These are phyloP conservation scores for Laterallus jamaicensis DNA, from an alignment of 2,113 vertebrate species.

Conservation along the genomic window DNA sequence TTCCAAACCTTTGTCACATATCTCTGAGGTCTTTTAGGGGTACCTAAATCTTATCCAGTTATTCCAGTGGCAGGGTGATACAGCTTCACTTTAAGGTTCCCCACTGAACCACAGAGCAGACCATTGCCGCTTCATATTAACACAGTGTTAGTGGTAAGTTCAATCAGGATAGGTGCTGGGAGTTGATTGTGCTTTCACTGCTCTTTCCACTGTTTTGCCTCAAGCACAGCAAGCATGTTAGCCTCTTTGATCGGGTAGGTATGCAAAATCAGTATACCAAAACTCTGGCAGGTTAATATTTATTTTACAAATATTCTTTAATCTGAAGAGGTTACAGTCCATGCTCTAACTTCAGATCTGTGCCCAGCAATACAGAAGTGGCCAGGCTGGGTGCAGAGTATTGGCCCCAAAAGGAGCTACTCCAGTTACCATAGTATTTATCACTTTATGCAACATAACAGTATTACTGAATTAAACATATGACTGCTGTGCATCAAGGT, in stretches of 20 bases:
- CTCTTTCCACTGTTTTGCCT: not conserved
- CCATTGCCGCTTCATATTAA: not conserved
- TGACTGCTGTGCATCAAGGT: not conserved
- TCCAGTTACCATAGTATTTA: not conserved
- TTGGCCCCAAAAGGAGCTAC: not conserved
- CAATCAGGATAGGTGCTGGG: not conserved
- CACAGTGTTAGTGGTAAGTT: not conserved
- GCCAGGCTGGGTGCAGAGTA: not conserved
- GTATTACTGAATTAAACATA: not conserved
- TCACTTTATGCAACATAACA: not conserved
- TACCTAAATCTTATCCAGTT: not conserved
- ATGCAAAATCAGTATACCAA: not conserved
- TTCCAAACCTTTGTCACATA: not conserved
- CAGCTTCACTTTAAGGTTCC: not conserved
- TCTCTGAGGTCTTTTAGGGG: not conserved
- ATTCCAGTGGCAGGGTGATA: rapidly evolving
- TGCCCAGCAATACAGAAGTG: not conserved
- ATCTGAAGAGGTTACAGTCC: not conserved
- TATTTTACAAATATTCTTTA: not conserved
- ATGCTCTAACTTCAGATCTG: not conserved
- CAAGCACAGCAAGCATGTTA: not conserved
- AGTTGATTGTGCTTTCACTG: not conserved
- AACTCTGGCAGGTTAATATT: not conserved
- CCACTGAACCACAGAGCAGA: not conserved
- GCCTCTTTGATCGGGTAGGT: not conserved